Evolutionary conservation across 1,140 invertebrate genomes (phyloP).

Genomic region (Aporrectodea caliginosa): DNA sequence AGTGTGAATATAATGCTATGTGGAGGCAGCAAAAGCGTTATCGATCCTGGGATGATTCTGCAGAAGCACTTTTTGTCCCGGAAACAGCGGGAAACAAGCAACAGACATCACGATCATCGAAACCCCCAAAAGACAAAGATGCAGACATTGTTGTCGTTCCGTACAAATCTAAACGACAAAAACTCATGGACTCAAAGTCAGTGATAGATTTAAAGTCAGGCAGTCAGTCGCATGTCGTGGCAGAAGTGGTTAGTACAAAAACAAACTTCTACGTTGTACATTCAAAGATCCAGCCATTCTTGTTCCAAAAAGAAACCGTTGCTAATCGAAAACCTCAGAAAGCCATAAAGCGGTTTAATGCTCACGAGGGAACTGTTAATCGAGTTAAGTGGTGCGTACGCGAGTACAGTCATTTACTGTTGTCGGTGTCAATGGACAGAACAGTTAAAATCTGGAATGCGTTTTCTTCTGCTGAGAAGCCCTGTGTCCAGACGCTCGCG

Average conservation of each 20-base stretch:
- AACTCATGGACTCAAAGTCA: neutral
- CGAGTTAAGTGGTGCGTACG: neutral
- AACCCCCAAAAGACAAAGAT: no score
- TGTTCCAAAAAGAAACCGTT: neutral
- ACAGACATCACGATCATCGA: no score
- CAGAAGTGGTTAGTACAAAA: no score
- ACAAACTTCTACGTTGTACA: neutral
- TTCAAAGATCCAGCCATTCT: neutral
- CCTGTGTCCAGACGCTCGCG: neutral
- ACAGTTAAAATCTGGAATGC: neutral
- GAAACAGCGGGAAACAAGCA: no score
- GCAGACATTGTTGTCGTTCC: neutral
- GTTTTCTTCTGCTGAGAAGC: neutral
- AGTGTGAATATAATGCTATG: neutral
- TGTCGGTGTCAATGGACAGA: neutral
- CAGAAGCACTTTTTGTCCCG: no score
- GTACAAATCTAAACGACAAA: neutral
- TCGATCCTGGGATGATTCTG: neutral
- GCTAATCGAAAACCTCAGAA: neutral
- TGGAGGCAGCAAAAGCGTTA: neutral
- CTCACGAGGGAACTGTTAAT: neutral
- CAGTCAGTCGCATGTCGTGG: no score
- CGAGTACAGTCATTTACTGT: neutral
- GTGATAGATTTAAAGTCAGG: no score
- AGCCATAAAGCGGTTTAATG: neutral